Base-by-base conservation (phyloP, 2,888 invertebrate genomes). In the Leptinotarsa tumamoca region DNA sequence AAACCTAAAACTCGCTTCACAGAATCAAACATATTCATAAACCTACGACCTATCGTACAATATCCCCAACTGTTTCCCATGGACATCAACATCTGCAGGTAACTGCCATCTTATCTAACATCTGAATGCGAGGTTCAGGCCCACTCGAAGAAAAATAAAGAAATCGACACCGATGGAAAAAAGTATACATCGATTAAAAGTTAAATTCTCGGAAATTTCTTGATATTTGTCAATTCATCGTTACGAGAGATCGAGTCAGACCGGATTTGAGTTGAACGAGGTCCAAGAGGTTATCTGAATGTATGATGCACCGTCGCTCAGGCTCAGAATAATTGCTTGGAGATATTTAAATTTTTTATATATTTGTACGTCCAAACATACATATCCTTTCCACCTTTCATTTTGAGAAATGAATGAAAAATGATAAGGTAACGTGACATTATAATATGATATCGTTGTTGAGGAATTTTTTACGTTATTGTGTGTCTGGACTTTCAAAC, bases 191-290 rank as follows among this genome's bases (percentile, higher is more conserved):
- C 71, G 78, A 74, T 75, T 74, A 78, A 68, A 72, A 74, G 71
- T 72, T 63, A 61, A 71, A 61, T n/a, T 77, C 75, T 74, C 68
- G 70, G 78, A 78, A 76, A 76, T 74, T 68, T 71, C 76, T 77
- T 61, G 68, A 73, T 58, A 71, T 75, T 74, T 76, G 76, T 78
- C 74, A 74, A 76, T 73, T 72, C 78, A 71, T 76, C 76, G 68
- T 74, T 68, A 72, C 43, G 58, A 58, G 58, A 58, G 43, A 43
- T 52, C 52, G 15, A 33, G n/a, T 27, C 63, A 63, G 63, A 63
- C 63, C 43, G 63, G 63, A 63, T 63, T 63, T 43, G 33, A 63
- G n/a, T 33, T 10, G 27, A 43, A 43, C 17, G 18, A 63, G 63
- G 63, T 63, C 43, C n/a, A 14, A 33, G 43, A 43, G 63, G 63